Evolutionary conservation across 2,888 invertebrate species (phyloP).

Genomic region (Nezara viridula): DNA sequence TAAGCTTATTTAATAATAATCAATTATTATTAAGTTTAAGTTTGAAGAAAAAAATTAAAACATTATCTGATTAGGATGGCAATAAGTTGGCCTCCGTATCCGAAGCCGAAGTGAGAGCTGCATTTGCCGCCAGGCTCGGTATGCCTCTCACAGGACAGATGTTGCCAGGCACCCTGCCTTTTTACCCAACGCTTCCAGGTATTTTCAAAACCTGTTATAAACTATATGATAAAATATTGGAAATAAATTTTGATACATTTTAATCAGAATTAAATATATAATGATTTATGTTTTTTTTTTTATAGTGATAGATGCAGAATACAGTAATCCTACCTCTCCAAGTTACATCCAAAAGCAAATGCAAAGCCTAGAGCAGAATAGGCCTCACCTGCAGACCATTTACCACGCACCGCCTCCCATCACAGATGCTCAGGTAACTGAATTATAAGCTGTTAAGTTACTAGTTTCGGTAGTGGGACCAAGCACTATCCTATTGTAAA

Average conservation of each 20-base stretch:
- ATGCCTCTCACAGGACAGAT: slow-evolving; percentile 78
- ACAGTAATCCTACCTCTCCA: slow-evolving; percentile 70
- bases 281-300: background rate
- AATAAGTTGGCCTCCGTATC: slow-evolving; percentile 75
- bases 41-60: too few species aligned
- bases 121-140: slow-evolving; percentile 77
- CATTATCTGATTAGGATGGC: slow-evolving; percentile 68
- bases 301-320: slow-evolving; percentile 71
- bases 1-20: slow-evolving; percentile 34
- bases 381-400: slow-evolving; percentile 65
- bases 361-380: slow-evolving; percentile 72
- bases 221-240: background rate
- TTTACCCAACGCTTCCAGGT: slow-evolving; percentile 78
- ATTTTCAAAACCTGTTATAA: background rate
- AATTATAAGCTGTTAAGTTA: background rate
- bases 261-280: background rate
- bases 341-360: slow-evolving; percentile 73
- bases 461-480: background rate
- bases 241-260: background rate
- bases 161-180: slow-evolving; percentile 78
- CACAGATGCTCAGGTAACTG: slow-evolving; percentile 74
- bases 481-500: background rate
- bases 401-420: slow-evolving; percentile 73
- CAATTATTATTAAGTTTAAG: background rate
- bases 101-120: slow-evolving; percentile 84